Evolutionary conservation across 1,140 invertebrate genomes (phyloP), one percentile per base, ranked within the genome.

Genomic region (Microvelia longipes): DNA sequence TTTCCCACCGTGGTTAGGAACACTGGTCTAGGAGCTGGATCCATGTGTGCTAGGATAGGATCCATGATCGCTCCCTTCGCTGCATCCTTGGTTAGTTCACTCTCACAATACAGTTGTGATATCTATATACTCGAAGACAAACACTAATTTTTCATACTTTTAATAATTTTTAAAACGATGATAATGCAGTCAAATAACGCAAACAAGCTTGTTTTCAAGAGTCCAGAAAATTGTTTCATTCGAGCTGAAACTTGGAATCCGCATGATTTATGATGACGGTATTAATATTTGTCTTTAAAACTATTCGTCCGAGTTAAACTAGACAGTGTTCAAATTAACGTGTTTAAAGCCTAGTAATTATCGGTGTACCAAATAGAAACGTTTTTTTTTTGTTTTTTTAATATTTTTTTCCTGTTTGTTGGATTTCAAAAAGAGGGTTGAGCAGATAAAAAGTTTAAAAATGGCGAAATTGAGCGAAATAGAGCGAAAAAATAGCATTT

Each of bases 1-100:
- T 92, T 91, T 75, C 92, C 92, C 0, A 93, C 92, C 0, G 85
- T 90, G 11, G 86, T 94, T 30, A 81, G 92, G 68, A 92, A 90
- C 75, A 86, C 88, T 61, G 90, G 86, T 2, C 78, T 93, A 70
- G 91, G 91, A 0, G 85, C 88, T 1, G 84, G 88, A 50, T 92
- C 90, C 0, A 90, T 88, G 74, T 86, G 85, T 72, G 91, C 90
- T 5, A 79, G 91, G 66, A 79, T 92, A 69, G 90, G 90, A 15
- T 89, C 88, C 26, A 88, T 92, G 74, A 77, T 90, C 61, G 88
- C 90, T 1, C 90, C 91, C 2, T 88, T 86, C 73, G 81, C 89
- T 50, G 86, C 87, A 74, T 81, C 84, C 35, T 74, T 89, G 74
- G 85, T 85, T 79, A 80, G 79, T 69, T 30, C 15, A 64, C 15